A percentile compares a stretch with the other conserved stretches of the same genome.
These are phyloP conservation scores for Tapirus indicus DNA, from an alignment of 2,797 vertebrate species.

Conservation along the genomic window DNA sequence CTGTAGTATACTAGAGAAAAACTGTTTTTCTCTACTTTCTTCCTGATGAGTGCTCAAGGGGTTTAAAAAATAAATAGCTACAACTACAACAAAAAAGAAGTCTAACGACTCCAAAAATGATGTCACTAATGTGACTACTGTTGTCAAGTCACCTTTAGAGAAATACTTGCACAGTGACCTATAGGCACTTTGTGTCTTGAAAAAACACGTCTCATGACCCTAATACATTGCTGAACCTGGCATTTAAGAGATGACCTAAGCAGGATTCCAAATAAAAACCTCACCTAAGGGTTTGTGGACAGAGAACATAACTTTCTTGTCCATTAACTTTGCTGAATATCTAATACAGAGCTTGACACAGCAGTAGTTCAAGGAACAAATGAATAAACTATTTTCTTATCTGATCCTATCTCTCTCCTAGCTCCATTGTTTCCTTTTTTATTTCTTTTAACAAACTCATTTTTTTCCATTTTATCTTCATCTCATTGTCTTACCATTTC, in stretches of 20 bases:
- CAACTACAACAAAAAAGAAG: constrained; percentile 25
- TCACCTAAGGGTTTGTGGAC: neutral
- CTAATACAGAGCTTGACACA: neutral
- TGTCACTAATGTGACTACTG: neutral
- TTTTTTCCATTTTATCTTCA: neutral
- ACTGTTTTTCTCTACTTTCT: neutral
- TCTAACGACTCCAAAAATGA: constrained; percentile 7
- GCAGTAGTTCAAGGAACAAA: neutral
- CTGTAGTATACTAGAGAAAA: neutral
- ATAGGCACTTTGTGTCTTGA: neutral
- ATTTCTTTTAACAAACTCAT: neutral
- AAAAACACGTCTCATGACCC: neutral
- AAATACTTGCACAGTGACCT: neutral
- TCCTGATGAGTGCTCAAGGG: neutral
- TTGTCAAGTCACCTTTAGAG: constrained; percentile 5
- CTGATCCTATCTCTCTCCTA: neutral
- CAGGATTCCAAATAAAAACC: constrained; percentile 28
- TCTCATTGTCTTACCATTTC: neutral
- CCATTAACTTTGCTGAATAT: constrained; percentile 8
- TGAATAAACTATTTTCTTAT: neutral
- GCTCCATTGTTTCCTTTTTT: neutral
- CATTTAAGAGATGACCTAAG: neutral
- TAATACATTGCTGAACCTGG: neutral
- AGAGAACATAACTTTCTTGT: constrained; percentile 7
- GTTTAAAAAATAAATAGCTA: constrained; percentile 22